phyloP scores from a whole-genome alignment of 2,113 vertebrate genomes.

The Spheniscus mendiculus region DNA sequence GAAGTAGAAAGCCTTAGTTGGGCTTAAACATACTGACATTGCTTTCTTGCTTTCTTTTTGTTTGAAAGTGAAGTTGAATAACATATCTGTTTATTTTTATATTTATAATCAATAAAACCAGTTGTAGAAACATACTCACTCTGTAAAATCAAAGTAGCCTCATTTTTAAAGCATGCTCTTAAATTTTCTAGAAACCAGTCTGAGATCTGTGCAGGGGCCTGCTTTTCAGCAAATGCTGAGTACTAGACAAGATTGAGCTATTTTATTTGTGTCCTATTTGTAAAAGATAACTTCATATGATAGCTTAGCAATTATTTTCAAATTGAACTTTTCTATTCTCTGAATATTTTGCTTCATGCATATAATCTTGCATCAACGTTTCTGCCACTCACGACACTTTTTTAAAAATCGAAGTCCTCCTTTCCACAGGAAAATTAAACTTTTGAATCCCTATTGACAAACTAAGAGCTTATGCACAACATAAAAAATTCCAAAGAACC shows the following conservation, averaged over 20 bases:
- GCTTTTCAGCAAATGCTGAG: neutral
- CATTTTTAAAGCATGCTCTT: neutral
- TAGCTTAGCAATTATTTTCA: neutral
- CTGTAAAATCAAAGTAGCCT: neutral
- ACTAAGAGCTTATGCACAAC: neutral
- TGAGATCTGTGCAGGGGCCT: neutral
- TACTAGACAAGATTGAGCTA: neutral
- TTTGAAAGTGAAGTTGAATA: neutral
- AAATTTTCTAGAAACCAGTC: neutral
- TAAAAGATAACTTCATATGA: neutral
- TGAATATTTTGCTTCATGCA: neutral
- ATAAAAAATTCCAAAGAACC: constrained; percentile 4
- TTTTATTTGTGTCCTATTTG: neutral
- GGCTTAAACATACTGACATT: neutral
- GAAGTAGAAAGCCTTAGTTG: neutral
- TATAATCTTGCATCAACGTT: neutral
- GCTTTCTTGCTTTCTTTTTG: neutral
- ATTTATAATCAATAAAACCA: neutral
- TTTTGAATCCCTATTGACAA: neutral
- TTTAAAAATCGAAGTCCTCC: neutral
- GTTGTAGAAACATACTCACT: neutral
- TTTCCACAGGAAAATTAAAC: neutral
- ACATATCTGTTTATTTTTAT: neutral
- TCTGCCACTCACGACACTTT: neutral
- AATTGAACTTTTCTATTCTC: neutral